Base-by-base conservation (phyloP, 2,113 vertebrate species). In the Lethenteron camtschaticum region DNA sequence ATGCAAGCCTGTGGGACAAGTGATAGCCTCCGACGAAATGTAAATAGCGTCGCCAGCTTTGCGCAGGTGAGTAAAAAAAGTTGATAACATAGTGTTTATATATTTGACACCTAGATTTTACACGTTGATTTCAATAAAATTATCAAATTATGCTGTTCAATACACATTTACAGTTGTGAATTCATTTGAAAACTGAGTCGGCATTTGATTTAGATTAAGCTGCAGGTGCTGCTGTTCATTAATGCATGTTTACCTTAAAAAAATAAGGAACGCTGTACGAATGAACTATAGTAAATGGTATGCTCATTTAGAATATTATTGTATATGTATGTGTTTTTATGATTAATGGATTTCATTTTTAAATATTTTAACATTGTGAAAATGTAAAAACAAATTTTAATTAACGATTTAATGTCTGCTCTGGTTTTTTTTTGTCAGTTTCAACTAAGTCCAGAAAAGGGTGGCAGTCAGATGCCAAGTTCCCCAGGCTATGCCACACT, bases 11-110 rank as follows among this genome's bases (percentile, higher is more conserved):
- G 63, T 24, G n/a, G 63, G n/a, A 10, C 63, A 66, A 66, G 63
- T 66, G 63, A 66, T 24, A 66, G n/a, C n/a, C 63, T 66, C n/a
- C 63, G 63, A 16, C 63, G 63, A n/a, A 66, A 66, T 11, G 63
- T 66, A n/a, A 66, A 66, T 24, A 66, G 63, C 63, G 63, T 66
- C n/a, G 63, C 63, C n/a, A n/a, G n/a, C 63, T 9, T 24, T 9
- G 10, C 63, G 24, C 63, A 66, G 10, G 63, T 66, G 63, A 24
- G 24, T 66, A 24, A 66, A 66, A 63, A 63, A 14, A n/a, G 2
- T 66, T 66, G 9, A 11, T 66, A 66, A 9, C n/a, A 16, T 66
- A 16, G 63, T 16, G 24, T 24, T 66, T n/a, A 9, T 16, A 66
- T 66, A 66, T 9, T 9, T n/a, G n/a, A 66, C 9, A 66, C 8